These are phyloP conservation scores for Trematocara variabile DNA, from an alignment of 2,113 vertebrate genomes.

Conservation along the genomic window DNA sequence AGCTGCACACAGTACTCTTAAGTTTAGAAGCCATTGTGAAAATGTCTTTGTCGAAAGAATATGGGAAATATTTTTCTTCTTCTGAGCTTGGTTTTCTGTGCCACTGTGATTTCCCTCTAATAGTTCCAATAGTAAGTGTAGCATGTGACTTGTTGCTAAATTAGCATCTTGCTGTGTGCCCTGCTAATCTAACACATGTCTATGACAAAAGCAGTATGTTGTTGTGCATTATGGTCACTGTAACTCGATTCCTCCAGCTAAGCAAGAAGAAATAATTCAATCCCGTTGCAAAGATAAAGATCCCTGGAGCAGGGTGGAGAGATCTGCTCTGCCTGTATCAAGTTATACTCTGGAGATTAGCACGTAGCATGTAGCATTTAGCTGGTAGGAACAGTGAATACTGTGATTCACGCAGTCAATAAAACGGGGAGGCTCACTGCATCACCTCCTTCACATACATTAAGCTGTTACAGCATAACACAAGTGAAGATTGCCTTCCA, in stretches of 20 bases:
- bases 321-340: conserved; percentile 78
- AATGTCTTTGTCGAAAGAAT: conserved; percentile 47
- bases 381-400: conserved; percentile 51
- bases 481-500: background rate
- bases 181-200: conserved; percentile 16
- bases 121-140: background rate
- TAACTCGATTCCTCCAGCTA: conserved; percentile 93
- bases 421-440: conserved; percentile 51
- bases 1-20: conserved; percentile 62
- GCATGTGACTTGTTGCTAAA: conserved; percentile 21
- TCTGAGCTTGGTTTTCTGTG: conserved; percentile 15
- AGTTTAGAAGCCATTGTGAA: conserved; percentile 55
- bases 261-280: conserved; percentile 94
- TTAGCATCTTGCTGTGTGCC: conserved; percentile 31
- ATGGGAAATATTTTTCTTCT: conserved; percentile 19
- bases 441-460: conserved; percentile 39
- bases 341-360: conserved; percentile 81
- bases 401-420: conserved; percentile 62
- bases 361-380: conserved; percentile 54
- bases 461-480: conserved; percentile 43
- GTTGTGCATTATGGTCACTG: conserved; percentile 81
- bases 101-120: background rate
- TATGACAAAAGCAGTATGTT: conserved; percentile 55
- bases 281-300: conserved; percentile 87
- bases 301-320: conserved; percentile 82